phyloP scores from a whole-genome alignment of 2,113 vertebrate species.

The Chroicocephalus ridibundus region DNA sequence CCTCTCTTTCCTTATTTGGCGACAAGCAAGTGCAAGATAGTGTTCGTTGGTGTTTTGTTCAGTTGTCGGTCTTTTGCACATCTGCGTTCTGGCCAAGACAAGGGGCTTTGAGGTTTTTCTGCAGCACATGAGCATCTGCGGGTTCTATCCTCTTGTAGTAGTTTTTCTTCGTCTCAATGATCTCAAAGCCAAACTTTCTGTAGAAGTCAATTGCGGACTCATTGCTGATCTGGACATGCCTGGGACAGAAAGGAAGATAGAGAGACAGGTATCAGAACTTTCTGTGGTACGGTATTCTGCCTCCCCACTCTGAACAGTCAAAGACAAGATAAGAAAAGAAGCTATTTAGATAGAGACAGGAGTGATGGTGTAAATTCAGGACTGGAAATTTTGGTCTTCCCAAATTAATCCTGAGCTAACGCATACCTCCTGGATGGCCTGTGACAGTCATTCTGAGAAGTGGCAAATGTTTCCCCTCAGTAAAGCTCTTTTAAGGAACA shows the following conservation, averaged over 20 bases:
- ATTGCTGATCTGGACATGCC: slow-evolving; percentile 99
- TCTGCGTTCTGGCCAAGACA: slow-evolving; percentile 86
- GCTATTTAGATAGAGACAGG: not conserved
- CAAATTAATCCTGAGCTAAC: not conserved
- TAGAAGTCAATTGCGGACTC: slow-evolving; percentile 99
- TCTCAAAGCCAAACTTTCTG: slow-evolving; percentile 99
- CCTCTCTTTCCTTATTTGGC: slow-evolving; percentile 84
- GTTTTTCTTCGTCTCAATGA: slow-evolving; percentile 99
- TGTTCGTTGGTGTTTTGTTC: slow-evolving; percentile 72
- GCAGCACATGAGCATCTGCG: slow-evolving; percentile 96
- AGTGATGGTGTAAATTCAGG: not conserved
- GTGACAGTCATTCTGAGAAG: not conserved
- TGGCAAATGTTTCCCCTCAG: not conserved
- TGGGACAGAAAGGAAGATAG: slow-evolving; percentile 35
- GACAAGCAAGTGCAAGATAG: slow-evolving; percentile 85
- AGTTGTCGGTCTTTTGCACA: slow-evolving; percentile 89
- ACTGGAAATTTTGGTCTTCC: not conserved
- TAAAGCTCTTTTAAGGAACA: not conserved
- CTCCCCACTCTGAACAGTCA: not conserved
- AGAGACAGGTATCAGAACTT: not conserved
- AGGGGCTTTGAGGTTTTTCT: slow-evolving; percentile 93
- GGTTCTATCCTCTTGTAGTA: slow-evolving; percentile 99
- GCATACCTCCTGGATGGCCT: not conserved
- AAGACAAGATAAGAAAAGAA: not conserved
- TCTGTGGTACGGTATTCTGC: not conserved